Base-by-base conservation (phyloP, 1,140 invertebrate species). In the Scaptomyza pallida region DNA sequence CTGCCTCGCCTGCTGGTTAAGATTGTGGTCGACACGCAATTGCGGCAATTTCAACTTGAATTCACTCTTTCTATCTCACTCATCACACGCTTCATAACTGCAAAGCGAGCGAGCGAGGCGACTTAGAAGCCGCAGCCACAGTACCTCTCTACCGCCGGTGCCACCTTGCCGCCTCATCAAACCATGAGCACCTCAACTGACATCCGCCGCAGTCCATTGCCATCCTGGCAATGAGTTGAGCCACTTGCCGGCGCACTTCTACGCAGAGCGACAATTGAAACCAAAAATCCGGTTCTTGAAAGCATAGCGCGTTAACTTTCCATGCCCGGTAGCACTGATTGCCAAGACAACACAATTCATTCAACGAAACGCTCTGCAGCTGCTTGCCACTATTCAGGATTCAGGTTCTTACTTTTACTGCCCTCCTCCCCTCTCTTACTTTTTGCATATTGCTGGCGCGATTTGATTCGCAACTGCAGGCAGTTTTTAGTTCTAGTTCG, bases 21-120 rank as follows among this genome's bases (percentile, higher is more conserved):
- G 81, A 85, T 86, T 85, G 81, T 81, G 81, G 81, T 86, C 81
- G 81, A 72, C 81, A 85, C 81, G 81, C 81, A 86, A 85, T 85
- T 85, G 81, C 70, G 77, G 81, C 81, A 85, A 86, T 85, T 85
- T 86, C 65, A 86, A 75, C 77, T 86, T 80, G 72, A 72, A 74
- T 76, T 72, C 76, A 76, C 68, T 71, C 45, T 43, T 71, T 56
- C 21, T 37, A 12, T 26, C 23, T 5, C 23, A 5, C 23, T 35
- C 33, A 3, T 3, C 33, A 35, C 68, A 45, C 72, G 68, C 56
- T 50, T 43, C 56, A 50, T n/a, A n/a, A n/a, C n/a, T n/a, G n/a
- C n/a, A n/a, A n/a, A n/a, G n/a, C n/a, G n/a, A n/a, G n/a, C n/a
- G n/a, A n/a, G n/a, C n/a, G n/a, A n/a, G 77, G 77, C 75, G 79